Base-by-base conservation (phyloP, 2,888 invertebrate species). In the Sphaerophoria taeniata region DNA sequence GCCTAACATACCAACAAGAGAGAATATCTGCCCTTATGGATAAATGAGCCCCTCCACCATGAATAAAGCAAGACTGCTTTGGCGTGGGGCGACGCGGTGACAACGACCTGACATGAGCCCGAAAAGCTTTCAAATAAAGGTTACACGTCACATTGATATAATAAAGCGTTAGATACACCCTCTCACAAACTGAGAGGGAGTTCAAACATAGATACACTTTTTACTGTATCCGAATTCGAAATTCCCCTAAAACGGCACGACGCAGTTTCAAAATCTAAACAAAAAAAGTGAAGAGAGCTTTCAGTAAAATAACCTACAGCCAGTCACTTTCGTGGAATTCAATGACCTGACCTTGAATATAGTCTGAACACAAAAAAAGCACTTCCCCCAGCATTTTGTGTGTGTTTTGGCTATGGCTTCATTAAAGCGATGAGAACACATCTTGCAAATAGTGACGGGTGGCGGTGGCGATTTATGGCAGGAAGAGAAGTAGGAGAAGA, bases 311-410 rank as follows among this genome's bases (percentile, higher is more conserved):
- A 61, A 61, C 31, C 63, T 34, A 65, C 36, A 74, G 58, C 14
- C 72, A 75, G 55, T 58, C 74, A 80, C 67, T 75, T 75, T 75
- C 45, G 43, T 49, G 60, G 67, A 71, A 84, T 84, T 84, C 84
- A 84, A 80, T 47, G 84, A 84, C 84, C 84, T 84, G 84, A 84
- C 84, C 84, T 84, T 84, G 84, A 80, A 84, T 80, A 45, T 9
- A 36, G 24, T 24, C 24, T 24, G 24, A 24, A 9, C 9, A 43
- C 9, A 43, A 43, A 43, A 43, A 75, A 71, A 75, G 53, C 79
- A 75, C 74, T 80, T 69, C 80, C 74, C 24, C 80, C 82, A 72
- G 51, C 72, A n/a, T 39, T 58, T 51, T 55, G 7, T 6, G 43
- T 55, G 56, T 63, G 78, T 55, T 12, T 11, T 67, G 71, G 56